A percentile compares a stretch with the other conserved stretches of the same genome.
These are phyloP conservation scores for Folsomia candida DNA, from an alignment of 2,888 invertebrate species.

Conservation along the genomic window DNA sequence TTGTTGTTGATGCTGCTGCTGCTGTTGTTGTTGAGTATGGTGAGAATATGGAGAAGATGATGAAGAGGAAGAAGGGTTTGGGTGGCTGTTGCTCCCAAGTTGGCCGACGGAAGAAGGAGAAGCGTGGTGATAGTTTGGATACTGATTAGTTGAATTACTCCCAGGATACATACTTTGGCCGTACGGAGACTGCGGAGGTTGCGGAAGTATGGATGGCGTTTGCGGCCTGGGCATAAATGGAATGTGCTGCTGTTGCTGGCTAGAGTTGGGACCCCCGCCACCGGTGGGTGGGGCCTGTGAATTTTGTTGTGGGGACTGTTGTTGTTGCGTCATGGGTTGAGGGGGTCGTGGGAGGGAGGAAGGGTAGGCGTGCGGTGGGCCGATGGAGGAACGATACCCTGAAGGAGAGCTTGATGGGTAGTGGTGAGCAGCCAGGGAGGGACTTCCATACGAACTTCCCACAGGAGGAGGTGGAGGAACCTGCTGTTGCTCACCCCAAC, in stretches of 20 bases:
- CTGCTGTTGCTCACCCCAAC: conserved; percentile 49
- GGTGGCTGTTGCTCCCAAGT: conserved; percentile 42
- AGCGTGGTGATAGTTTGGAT: conserved; percentile 49
- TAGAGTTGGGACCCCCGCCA: conserved; percentile 53
- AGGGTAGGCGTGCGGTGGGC: conserved; percentile 49
- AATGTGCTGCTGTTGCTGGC: conserved; percentile 47
- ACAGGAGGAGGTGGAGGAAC: conserved; percentile 37
- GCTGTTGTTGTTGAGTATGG: conserved; percentile 46
- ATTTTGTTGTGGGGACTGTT: conserved; percentile 54
- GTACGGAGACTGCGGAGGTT: conserved; percentile 41
- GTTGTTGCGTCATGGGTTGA: conserved; percentile 43
- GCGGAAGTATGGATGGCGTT: conserved; percentile 43
- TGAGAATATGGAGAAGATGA: conserved; percentile 35
- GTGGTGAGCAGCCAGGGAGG: conserved; percentile 48
- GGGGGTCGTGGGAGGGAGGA: conserved; percentile 48
- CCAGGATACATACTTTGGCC: conserved; percentile 46
- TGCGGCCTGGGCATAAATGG: conserved; percentile 48
- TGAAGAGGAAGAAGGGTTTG: conserved; percentile 52
- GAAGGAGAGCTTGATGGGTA: conserved; percentile 48
- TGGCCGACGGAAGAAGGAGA: conserved; percentile 51
- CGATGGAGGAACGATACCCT: conserved; percentile 31
- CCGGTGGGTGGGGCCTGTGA: conserved; percentile 34
- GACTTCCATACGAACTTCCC: conserved; percentile 45
- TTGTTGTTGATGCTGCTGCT: conserved; percentile 37
- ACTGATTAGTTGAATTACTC: conserved; percentile 42